Evolutionary conservation across 2,888 invertebrate genomes (phyloP).

Genomic region (Meteorus cinctellus): DNA sequence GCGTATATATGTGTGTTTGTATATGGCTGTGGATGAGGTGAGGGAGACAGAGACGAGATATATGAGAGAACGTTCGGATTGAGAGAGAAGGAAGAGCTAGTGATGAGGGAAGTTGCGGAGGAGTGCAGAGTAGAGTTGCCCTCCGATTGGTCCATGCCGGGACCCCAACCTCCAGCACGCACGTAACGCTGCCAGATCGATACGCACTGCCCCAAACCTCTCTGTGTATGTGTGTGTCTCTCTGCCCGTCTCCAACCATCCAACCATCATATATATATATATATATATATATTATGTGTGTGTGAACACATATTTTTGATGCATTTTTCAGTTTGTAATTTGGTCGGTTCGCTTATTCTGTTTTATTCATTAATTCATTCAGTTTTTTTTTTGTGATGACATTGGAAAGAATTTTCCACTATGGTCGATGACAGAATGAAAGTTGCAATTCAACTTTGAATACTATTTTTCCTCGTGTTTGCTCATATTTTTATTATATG

Average conservation of each 20-base stretch:
- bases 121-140: conserved; percentile 65
- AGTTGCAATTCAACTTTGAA: too few species aligned
- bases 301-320: background rate
- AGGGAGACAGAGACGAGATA: conserved; percentile 8
- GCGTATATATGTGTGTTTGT: conserved; percentile 15
- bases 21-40: conserved; percentile 25
- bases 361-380: too few species aligned
- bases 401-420: too few species aligned
- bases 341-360: too few species aligned
- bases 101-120: conserved; percentile 54
- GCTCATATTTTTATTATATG: too few species aligned
- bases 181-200: conserved; percentile 72
- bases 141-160: conserved; percentile 71
- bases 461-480: too few species aligned
- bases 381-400: too few species aligned
- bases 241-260: conserved; percentile 18
- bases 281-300: background rate
- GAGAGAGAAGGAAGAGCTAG: conserved; percentile 35
- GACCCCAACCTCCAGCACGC: conserved; percentile 71
- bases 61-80: conserved; percentile 9
- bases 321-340: background rate
- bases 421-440: too few species aligned
- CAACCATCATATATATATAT: background rate
- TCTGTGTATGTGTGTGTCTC: conserved; percentile 41
- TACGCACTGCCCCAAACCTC: conserved; percentile 72